These are phyloP conservation scores for Acromyrmex heyeri DNA, from an alignment of 1,140 invertebrate genomes.

Conservation along the genomic window DNA sequence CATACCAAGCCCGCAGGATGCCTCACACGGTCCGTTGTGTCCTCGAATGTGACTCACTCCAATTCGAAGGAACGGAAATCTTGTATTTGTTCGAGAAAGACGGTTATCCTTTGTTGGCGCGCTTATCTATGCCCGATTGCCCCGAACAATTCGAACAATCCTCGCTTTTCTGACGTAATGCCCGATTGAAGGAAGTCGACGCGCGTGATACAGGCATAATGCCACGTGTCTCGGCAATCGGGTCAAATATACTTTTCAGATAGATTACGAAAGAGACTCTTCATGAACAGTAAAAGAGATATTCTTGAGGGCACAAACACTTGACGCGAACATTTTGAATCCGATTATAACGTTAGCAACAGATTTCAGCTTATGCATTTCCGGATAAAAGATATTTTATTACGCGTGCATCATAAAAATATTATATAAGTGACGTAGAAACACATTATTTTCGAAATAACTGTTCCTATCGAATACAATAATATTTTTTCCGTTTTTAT, in stretches of 20 bases:
- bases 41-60: conserved; percentile 44
- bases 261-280: not conserved
- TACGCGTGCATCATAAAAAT: not conserved
- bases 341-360: not conserved
- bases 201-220: not conserved
- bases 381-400: not conserved
- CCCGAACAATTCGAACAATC: conserved; percentile 24
- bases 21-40: conserved; percentile 66
- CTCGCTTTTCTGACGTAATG: conserved; percentile 7
- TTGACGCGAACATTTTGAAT: not conserved
- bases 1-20: conserved; percentile 12
- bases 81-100: conserved; percentile 67
- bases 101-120: conserved; percentile 26
- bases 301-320: not conserved
- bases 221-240: not conserved
- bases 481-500: not conserved
- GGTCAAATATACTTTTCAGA: conserved; percentile 38
- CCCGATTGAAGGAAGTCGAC: not conserved
- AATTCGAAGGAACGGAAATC: conserved; percentile 50
- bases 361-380: not conserved
- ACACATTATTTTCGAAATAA: not conserved
- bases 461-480: not conserved
- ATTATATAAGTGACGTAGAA: not conserved
- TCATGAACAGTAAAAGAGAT: not conserved
- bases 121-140: conserved; percentile 44